Conservation (phyloP, 1,140 invertebrate genomes). For the Aphelinus certus region DNA sequence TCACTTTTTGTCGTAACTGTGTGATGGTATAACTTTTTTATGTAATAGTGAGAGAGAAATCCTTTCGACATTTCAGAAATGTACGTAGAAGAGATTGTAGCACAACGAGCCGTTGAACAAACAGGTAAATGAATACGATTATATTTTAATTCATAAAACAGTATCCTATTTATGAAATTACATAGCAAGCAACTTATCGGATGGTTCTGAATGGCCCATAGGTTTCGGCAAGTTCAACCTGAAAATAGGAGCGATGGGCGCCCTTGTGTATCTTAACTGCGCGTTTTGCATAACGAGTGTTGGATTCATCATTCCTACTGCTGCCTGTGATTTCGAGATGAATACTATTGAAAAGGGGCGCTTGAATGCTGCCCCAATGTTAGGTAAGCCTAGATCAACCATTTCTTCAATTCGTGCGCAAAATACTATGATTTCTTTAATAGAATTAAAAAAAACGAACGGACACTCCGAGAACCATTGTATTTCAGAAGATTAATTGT, state of each 20-base stretch:
- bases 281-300: slow-evolving; percentile 57
- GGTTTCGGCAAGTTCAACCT: slow-evolving; percentile 70
- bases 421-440: too few relatives aligned
- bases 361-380: slow-evolving; percentile 58
- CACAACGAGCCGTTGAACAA: slow-evolving; percentile 47
- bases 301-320: slow-evolving; percentile 69
- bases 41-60: too few relatives aligned
- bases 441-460: too few relatives aligned
- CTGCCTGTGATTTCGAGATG: slow-evolving; percentile 69
- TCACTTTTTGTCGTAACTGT: too few relatives aligned
- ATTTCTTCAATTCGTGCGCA: too few relatives aligned
- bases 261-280: slow-evolving; percentile 69
- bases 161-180: too few relatives aligned
- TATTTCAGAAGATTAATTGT: too few relatives aligned
- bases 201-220: slow-evolving; percentile 27
- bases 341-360: slow-evolving; percentile 67
- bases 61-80: slow-evolving; percentile 27
- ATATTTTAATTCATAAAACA: too few relatives aligned
- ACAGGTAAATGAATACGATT: slow-evolving; percentile 40
- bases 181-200: too few relatives aligned
- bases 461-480: too few relatives aligned
- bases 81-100: slow-evolving; percentile 41
- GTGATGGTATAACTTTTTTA: too few relatives aligned
- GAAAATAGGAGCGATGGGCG: slow-evolving; percentile 64
- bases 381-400: slow-evolving; percentile 49